Evolutionary conservation across 2,797 vertebrate genomes (phyloP).

Genomic region (Astyanax mexicanus): DNA sequence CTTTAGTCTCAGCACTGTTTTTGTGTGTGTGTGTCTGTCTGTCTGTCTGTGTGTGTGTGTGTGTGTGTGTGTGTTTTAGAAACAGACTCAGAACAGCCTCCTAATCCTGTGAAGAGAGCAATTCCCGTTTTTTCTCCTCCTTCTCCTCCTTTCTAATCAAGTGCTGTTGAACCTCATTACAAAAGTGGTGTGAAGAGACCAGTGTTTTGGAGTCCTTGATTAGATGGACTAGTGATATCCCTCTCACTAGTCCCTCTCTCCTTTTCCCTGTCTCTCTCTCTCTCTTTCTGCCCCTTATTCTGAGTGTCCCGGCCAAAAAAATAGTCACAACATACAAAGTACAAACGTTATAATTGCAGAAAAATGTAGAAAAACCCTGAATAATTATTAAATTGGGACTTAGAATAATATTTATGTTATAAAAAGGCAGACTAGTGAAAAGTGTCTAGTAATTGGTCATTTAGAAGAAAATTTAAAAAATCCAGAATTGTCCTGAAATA

Average conservation of each 20-base stretch:
- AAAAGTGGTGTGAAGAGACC: constrained; percentile 54
- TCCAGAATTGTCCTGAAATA: too few species aligned
- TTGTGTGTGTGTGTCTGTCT: background rate
- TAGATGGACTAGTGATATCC: constrained; percentile 56
- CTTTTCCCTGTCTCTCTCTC: background rate
- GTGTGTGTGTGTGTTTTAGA: background rate
- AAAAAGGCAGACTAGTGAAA: too few species aligned
- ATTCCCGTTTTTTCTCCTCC: constrained; percentile 57
- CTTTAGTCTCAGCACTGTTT: background rate
- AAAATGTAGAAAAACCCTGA: too few species aligned
- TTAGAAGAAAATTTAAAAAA: too few species aligned
- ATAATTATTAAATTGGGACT: too few species aligned
- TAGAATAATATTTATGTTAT: too few species aligned
- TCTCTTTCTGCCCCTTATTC: background rate
- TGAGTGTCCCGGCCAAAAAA: too few species aligned
- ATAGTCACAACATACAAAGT: too few species aligned
- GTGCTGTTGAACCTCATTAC: constrained; percentile 66
- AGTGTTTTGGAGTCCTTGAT: constrained; percentile 59
- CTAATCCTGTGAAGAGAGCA: constrained; percentile 42
- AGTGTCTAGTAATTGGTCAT: too few species aligned
- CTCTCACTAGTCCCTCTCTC: constrained; percentile 20
- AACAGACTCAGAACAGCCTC: constrained; percentile 7
- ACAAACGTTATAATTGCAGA: too few species aligned
- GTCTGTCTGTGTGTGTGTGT: constrained; percentile 14
- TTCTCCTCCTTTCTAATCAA: constrained; percentile 57